Base-by-base conservation (phyloP, 1,140 invertebrate species). In the Drosophila bipectinata region DNA sequence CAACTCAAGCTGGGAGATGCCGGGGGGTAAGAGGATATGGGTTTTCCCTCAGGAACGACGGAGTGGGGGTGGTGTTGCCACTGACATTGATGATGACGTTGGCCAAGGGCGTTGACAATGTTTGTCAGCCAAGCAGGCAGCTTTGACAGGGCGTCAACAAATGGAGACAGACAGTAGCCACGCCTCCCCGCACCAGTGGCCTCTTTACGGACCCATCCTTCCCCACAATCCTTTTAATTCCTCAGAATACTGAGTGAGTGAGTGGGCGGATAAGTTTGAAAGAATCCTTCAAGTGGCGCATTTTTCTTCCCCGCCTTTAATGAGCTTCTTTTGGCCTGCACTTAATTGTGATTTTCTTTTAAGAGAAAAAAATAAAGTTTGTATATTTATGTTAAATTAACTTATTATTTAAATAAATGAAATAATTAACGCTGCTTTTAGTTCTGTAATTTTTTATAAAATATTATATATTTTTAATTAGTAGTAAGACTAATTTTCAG, bases 1-100 rank as follows among this genome's bases (percentile, higher is more conserved):
- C 77, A 79, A 49, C 56, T 78, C 77, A 67, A 67, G 49, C 66
- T 81, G 81, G 85, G 63, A 81, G 81, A 85, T 85, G 81, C 48
- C 4, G 26, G 26, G 39, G 18, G 49, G 26, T 34, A 5, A 12
- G 2, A 5, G 32, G 0, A 26, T 37, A 37, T 37, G 18, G 15
- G 26, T 21, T 18, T 18, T 39, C 47, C 32, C 37, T 34, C 12
- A 12, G 34, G 39, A 26, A 56, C 28, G 34, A 10, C 0, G 28
- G 14, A 39, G 28, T n/a, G 8, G 52, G 21, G 24, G 3, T 14
- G 37, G 51, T 60, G 32, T 39, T 80, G 77, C 55, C 69, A 58
- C 44, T 81, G 82, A 85, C 82, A 85, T 85, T 87, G 82, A 85
- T 85, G 82, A 75, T 78, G 82, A 82, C 82, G 82, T 85, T 77